Conservation (phyloP, 1,140 invertebrate species). For the Psix sp. region DNA sequence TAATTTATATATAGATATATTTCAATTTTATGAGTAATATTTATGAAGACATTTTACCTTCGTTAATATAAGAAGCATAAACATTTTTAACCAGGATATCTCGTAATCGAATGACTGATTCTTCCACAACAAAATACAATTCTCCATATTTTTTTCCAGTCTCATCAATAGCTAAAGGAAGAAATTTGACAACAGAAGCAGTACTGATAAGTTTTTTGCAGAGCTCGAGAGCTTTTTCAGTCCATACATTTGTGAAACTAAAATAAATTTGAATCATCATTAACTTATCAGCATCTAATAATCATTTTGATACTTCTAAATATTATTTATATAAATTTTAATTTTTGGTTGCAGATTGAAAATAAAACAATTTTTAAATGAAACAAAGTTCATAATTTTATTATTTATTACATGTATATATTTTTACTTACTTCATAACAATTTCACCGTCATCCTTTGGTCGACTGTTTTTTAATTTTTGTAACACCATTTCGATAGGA, state of each 20-base stretch:
- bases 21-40: no score
- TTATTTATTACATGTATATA: not conserved
- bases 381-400: not conserved
- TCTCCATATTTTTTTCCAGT: conserved; percentile 62
- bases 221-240: conserved; percentile 49
- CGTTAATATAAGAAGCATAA: conserved; percentile 57
- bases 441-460: conserved; percentile 27
- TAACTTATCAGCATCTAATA: not conserved
- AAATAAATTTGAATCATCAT: conserved; percentile 20
- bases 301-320: no score
- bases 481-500: conserved; percentile 41
- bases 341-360: no score
- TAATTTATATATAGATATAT: conserved; percentile 5
- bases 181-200: conserved; percentile 60
- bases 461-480: conserved; percentile 10
- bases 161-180: conserved; percentile 48
- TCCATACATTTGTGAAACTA: conserved; percentile 58
- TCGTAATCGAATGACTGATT: conserved; percentile 55
- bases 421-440: conserved; percentile 21
- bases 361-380: no score
- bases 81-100: conserved; percentile 57
- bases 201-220: conserved; percentile 56
- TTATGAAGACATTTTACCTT: conserved; percentile 56
- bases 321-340: no score
- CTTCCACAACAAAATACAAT: conserved; percentile 63